Evolutionary conservation across 2,797 vertebrate genomes (phyloP), one percentile per base, ranked within the genome.

Genomic region (Clarias platycephalus): DNA sequence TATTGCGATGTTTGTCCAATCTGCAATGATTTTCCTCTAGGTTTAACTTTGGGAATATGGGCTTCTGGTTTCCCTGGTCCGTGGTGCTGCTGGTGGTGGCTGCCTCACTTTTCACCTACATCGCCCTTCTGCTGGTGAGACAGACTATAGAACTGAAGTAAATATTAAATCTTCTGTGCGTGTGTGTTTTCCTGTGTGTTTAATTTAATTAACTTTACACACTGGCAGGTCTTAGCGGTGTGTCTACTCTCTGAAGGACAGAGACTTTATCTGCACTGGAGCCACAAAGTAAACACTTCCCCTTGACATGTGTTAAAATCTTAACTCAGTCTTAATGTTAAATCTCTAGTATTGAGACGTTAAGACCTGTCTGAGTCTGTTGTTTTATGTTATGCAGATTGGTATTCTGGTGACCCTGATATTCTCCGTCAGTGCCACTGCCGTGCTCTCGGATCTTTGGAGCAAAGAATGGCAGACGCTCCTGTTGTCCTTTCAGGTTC

Each of bases 21-120:
- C 15, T 37, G 34, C 34, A 37, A 0, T 49, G 6, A 81, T 84
- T 1, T 1, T 78, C 49, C 1, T 84, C 72, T 83, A 98, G 96
- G 96, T 96, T 95, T 86, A 93, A 93, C 86, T 97, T 95, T 86
- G 93, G 93, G 86, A 93, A 92, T 63, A 88, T 96, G 86, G 96
- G 96, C 2, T 93, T 93, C 86, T 99, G 97, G 97, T 96, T 97
- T 85, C 96, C 95, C 62, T 97, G 97, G 96, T 97, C 97, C 83
- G 88, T 96, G 88, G 87, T 97, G 68, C 86, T 98, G 84, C 92
- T 98, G 89, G 93, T 94, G 24, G 58, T 96, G 53, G 91, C 95
- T 68, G 93, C 92, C 0, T 83, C 94, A 67, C 83, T 97, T 80
- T 95, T 96, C 76, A 86, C 88, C 4, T 99, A 98, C 89, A 91